These are phyloP conservation scores for Lasioglossum pauxillum DNA, from an alignment of 2,888 invertebrate genomes.

Conservation along the genomic window DNA sequence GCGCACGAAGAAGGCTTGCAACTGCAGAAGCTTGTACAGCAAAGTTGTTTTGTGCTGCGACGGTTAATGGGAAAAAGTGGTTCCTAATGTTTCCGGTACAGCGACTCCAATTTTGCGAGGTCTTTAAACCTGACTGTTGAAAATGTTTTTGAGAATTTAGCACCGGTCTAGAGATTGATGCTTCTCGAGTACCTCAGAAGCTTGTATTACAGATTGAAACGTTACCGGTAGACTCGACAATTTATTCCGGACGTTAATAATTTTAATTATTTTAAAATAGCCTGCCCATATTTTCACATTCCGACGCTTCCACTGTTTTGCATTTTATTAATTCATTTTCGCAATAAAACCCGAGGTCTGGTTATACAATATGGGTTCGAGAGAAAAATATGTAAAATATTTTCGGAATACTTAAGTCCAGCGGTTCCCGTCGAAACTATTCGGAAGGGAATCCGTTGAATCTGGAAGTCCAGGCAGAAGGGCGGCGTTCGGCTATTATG, in stretches of 20 bases:
- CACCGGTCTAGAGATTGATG: not conserved
- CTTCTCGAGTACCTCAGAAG: not conserved
- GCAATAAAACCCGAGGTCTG: not conserved
- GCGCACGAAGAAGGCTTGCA: not conserved
- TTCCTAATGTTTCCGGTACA: not conserved
- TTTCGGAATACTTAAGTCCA: not conserved
- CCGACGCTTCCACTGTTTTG: not conserved
- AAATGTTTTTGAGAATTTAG: not conserved
- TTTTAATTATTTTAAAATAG: not conserved
- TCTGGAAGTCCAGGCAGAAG: constrained; percentile 30
- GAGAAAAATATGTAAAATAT: not conserved
- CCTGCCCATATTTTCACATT: not conserved
- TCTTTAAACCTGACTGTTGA: not conserved
- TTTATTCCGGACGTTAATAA: not conserved
- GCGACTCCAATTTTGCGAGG: not conserved
- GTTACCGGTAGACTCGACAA: too few relatives aligned
- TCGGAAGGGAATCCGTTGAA: constrained; percentile 23
- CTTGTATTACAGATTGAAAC: too few relatives aligned
- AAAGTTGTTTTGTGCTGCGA: not conserved
- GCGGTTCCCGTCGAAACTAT: constrained; percentile 7
- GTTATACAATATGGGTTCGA: not conserved
- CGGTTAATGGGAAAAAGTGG: not conserved
- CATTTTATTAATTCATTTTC: not conserved
- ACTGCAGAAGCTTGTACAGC: not conserved
- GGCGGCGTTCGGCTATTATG: constrained; percentile 37